A percentile compares a stretch with the other conserved stretches of the same genome.
Conservation (phyloP, 2,888 invertebrate species). For the Lypha dubia region DNA sequence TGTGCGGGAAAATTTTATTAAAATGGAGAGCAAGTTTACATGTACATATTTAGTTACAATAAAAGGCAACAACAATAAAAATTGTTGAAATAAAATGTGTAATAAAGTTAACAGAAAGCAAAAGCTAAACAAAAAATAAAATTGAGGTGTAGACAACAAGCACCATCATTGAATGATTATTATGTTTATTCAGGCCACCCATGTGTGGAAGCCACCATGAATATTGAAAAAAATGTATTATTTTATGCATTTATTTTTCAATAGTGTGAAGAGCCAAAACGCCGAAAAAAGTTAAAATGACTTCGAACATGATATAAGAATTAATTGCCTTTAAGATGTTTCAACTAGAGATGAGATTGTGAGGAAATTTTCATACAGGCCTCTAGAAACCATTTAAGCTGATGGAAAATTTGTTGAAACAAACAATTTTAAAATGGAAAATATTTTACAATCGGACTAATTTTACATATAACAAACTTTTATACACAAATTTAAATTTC, state of each 20-base stretch:
- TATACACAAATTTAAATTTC: too few relatives aligned
- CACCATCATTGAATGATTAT: constrained; percentile 55
- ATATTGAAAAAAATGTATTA: constrained; percentile 22
- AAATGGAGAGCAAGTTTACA: constrained; percentile 8
- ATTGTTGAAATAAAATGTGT: constrained; percentile 16
- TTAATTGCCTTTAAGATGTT: constrained; percentile 32
- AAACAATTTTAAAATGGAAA: too few relatives aligned
- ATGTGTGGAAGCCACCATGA: neutral
- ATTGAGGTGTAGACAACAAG: constrained; percentile 58
- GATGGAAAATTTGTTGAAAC: too few relatives aligned
- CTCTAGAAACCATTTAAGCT: too few relatives aligned
- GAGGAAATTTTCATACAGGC: neutral
- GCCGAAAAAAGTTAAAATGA: neutral
- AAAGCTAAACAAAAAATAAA: neutral
- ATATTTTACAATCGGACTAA: too few relatives aligned
- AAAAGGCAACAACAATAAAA: constrained; percentile 17
- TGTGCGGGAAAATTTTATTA: neutral
- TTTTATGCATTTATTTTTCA: neutral
- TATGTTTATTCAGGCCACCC: constrained; percentile 55
- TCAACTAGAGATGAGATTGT: neutral
- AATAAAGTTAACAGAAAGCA: neutral
- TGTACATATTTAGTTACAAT: constrained; percentile 4
- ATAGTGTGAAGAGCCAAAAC: neutral
- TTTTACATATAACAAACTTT: too few relatives aligned
- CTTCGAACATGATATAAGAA: constrained; percentile 39